Base-by-base conservation (phyloP, 2,888 invertebrate species). In the Caenorhabditis zanzibari region DNA sequence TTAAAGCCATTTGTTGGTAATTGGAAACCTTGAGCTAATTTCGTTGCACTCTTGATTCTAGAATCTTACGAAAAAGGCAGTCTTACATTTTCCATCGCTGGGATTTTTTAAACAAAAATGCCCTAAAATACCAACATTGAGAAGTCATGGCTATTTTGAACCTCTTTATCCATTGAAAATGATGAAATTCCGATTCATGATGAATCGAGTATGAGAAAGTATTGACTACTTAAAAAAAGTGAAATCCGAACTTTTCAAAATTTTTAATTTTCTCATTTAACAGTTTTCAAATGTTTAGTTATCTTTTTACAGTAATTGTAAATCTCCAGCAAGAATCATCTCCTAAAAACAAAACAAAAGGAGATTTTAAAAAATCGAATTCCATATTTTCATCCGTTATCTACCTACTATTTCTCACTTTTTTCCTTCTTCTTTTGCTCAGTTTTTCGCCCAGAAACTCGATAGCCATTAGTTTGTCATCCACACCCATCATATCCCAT, bases 401-500 rank as follows among this genome's bases (percentile, higher is more conserved):
- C 63, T 49, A 59, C 63, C 63, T 38, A 61, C 44, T 61, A 49
- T 24, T 71, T 63, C 28, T 52, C 68, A 41, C 28, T n/a, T 52
- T 69, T 10, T 28, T 58, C 32, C 24, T 66, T 41, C 10, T 32
- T 38, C n/a, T 52, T 28, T 32, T n/a, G 49, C 24, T 26, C 26
- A n/a, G 14, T 19, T 26, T 61, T 74, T 35, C 66, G 56, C n/a
- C 44, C 75, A 58, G 69, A 64, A 71, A 64, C 64, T 64, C 69
- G 69, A 71, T 79, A 71, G 52, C 64, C 32, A 68, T 77, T 61
- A 69, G 69, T 79, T 54, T 71, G 69, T 63, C 77, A 69, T 71
- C 58, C 71, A 56, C 79, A 56, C 79, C 69, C 77, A 47, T 35
- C 56, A 10, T 47, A 26, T 49, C 49, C 49, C 19, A n/a, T 54